Evolutionary conservation across 2,888 invertebrate species (phyloP), one percentile per base, ranked within the genome.

Genomic region (Temnothorax unifasciatus): DNA sequence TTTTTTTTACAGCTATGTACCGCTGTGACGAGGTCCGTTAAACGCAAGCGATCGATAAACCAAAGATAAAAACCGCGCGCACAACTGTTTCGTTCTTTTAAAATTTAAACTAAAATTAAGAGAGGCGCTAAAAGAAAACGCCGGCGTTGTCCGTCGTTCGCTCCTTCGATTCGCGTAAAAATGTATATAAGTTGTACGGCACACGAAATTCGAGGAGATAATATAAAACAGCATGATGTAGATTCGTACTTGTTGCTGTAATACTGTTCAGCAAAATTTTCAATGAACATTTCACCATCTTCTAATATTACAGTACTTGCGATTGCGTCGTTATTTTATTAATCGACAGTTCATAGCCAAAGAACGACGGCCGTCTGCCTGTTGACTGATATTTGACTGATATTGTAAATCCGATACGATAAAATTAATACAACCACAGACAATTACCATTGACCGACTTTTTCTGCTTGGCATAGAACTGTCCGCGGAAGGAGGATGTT

Each of bases 1-100:
- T 21, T 85, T 85, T 75, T 83, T 86, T 84, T 85, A 85, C 77
- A 84, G 64, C 54, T 71, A 77, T 63, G 21, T 54, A 66, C 29
- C 18, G n/a, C n/a, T 54, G 71, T 71, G 34, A 73, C 34, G 64
- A 84, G 52, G 41, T 47, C 15, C n/a, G 34, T 52, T 68, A 68
- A 77, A 52, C 18, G 63, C 18, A 66, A 66, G 44, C 44, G 15
- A 57, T 44, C 11, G 15, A 57, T 25, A 77, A 77, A 38, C 18
- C 5, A 18, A 64, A 74, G 15, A 66, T 25, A 79, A 69, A 47
- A 47, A 59, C 2, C 15, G 44, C 64, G 44, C 21, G 25, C 64
- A 8, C 21, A 8, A 54, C 38, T 38, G 18, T 68, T 76, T 76
- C 8, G 4, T 61, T 79, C 29, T 59, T 47, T 34, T 71, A 59